These are phyloP conservation scores for Parambassis ranga DNA, from an alignment of 2,797 vertebrate species.

Conservation along the genomic window DNA sequence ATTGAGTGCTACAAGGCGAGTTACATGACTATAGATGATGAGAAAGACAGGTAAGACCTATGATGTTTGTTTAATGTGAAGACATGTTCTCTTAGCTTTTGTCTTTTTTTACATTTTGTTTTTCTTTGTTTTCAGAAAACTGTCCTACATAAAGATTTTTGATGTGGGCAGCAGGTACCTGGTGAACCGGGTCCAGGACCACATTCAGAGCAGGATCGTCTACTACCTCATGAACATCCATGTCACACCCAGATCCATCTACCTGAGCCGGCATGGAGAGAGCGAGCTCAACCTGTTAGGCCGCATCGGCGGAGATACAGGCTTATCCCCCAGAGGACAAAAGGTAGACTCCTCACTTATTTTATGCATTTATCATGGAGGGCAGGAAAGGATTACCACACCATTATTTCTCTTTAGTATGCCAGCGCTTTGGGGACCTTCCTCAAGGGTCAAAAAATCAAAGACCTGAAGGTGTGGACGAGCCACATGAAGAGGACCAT, in stretches of 20 bases:
- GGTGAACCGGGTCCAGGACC: conserved; percentile 88
- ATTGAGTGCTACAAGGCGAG: conserved; percentile 87
- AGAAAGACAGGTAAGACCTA: conserved; percentile 83
- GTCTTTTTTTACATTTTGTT: neutral
- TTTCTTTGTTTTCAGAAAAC: conserved; percentile 69
- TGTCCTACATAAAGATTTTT: conserved; percentile 94
- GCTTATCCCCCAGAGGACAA: conserved; percentile 81
- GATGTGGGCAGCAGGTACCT: conserved; percentile 88
- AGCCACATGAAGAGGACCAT: conserved; percentile 92
- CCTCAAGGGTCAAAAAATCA: conserved; percentile 82
- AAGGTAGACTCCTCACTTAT: conserved; percentile 73
- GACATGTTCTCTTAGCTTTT: neutral
- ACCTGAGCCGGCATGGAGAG: conserved; percentile 90
- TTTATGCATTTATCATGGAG: too few relatives aligned
- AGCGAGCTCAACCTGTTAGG: conserved; percentile 88
- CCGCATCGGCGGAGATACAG: conserved; percentile 87
- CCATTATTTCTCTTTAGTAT: conserved; percentile 71
- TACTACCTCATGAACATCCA: conserved; percentile 97
- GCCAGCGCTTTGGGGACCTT: conserved; percentile 80
- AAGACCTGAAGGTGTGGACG: conserved; percentile 90
- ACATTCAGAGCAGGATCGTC: conserved; percentile 90
- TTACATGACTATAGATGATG: conserved; percentile 86
- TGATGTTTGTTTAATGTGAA: neutral
- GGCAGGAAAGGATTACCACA: too few relatives aligned
- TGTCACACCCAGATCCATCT: conserved; percentile 88